These are phyloP conservation scores for Cantharis rustica DNA, from an alignment of 2,888 invertebrate genomes.

Conservation along the genomic window DNA sequence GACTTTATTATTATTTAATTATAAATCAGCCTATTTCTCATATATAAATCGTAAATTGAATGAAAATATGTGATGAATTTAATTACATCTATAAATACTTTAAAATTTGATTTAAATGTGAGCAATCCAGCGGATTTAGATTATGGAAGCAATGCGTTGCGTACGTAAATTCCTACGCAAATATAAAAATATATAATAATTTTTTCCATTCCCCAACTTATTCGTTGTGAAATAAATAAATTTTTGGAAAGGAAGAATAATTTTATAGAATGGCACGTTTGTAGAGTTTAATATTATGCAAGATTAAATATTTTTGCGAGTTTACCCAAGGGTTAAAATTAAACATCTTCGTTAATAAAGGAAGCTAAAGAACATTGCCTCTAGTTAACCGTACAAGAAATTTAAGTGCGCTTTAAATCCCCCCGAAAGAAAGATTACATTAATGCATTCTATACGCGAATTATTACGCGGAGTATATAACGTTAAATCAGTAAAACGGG, in stretches of 20 bases:
- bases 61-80: no score
- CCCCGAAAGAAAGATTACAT: constrained; percentile 29
- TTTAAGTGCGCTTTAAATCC: constrained; percentile 24
- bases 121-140: no score
- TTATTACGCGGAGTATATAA: constrained; percentile 29
- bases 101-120: no score
- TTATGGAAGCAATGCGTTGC: no score
- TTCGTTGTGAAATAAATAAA: no score
- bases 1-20: no score
- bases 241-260: neutral
- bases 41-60: no score
- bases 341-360: constrained; percentile 7
- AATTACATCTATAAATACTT: no score
- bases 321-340: neutral
- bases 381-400: constrained; percentile 29
- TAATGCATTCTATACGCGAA: constrained; percentile 32
- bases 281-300: neutral
- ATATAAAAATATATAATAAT: no score
- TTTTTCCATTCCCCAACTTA: no score
- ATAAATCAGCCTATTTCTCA: no score
- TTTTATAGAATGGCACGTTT: neutral
- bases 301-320: neutral
- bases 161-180: no score
- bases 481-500: constrained; percentile 32
- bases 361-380: constrained; percentile 9